These are phyloP conservation scores for Anthoscopus minutus DNA, from an alignment of 2,113 vertebrate species.

Conservation along the genomic window DNA sequence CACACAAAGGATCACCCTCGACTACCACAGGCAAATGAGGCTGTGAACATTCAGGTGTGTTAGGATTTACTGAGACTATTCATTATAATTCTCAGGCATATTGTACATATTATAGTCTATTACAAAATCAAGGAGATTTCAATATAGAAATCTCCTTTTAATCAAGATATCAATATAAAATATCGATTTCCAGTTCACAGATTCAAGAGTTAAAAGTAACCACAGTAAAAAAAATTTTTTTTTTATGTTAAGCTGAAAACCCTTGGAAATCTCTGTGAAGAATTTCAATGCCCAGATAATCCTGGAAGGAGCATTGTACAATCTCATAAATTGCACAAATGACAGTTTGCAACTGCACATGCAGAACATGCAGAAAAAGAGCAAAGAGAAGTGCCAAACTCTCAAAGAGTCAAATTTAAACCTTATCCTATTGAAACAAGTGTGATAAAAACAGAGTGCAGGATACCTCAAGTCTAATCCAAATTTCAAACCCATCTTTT, in stretches of 20 bases:
- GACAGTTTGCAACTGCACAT: accelerated
- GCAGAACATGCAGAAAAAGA: background rate
- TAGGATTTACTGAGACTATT: slow-evolving; percentile 46
- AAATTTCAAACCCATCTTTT: background rate
- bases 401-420: background rate
- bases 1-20: background rate
- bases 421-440: background rate
- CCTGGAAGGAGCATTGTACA: background rate
- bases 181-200: background rate
- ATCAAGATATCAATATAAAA: background rate
- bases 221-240: background rate
- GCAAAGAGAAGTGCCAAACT: background rate
- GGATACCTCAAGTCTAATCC: background rate
- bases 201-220: background rate
- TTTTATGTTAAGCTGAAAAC: background rate
- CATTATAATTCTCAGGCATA: slow-evolving; percentile 23
- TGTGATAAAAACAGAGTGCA: background rate
- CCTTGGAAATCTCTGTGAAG: background rate
- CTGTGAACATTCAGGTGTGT: slow-evolving; percentile 49
- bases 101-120: slow-evolving; percentile 3
- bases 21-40: slow-evolving; percentile 43
- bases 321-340: background rate
- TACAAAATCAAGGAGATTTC: slow-evolving; percentile 31
- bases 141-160: background rate
- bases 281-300: background rate